Percentiles rank a stretch among this genome's conserved stretches.
Conservation (phyloP, 2,113 vertebrate species). For the Desmodus rotundus region DNA sequence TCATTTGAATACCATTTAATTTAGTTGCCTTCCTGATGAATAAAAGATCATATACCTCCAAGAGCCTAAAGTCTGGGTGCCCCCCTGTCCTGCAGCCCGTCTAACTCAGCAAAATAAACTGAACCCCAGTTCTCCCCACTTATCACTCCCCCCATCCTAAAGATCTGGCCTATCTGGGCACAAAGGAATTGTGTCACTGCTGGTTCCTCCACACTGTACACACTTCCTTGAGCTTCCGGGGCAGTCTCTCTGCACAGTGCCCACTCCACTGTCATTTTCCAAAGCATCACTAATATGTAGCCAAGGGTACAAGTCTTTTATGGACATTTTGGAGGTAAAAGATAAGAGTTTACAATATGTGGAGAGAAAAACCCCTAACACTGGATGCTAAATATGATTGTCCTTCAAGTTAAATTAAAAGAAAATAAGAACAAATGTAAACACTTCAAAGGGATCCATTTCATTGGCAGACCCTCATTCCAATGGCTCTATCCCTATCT, state of each 20-base stretch:
- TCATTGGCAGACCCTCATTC: not conserved
- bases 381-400: not conserved
- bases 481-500: not conserved
- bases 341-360: not conserved
- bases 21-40: not conserved
- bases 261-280: not conserved
- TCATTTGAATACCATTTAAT: not conserved
- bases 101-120: not conserved
- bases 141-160: not conserved
- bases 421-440: not conserved
- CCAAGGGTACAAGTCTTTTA: not conserved
- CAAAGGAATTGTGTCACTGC: not conserved
- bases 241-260: not conserved
- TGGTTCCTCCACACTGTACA: not conserved
- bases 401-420: constrained; percentile 4
- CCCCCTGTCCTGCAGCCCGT: not conserved
- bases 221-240: not conserved
- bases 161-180: not conserved
- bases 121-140: not conserved
- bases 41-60: not conserved
- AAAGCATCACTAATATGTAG: not conserved
- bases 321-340: not conserved
- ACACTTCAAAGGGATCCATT: not conserved
- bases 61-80: not conserved
- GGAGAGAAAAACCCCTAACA: not conserved